Base-by-base conservation (phyloP, 2,797 vertebrate genomes). In the Melopsittacus undulatus region DNA sequence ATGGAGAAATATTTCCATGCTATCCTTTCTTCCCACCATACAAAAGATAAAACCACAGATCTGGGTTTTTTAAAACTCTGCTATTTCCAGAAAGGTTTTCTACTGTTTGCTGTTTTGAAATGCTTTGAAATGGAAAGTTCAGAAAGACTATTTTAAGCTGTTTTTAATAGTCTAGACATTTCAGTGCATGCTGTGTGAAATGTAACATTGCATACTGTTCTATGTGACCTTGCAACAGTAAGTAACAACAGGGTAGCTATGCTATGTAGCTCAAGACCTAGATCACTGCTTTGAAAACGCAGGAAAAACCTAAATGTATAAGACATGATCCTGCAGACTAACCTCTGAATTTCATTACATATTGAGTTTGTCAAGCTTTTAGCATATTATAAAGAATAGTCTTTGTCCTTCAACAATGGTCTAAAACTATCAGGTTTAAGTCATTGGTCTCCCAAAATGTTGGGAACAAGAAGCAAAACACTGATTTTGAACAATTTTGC, bases 401-500 rank as follows among this genome's bases (percentile, higher is more conserved):
- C 30, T 87, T 76, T 70, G 20, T 67, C 43, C 26, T 79, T 83
- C 36, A 83, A 42, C 24, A 77, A 32, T 10, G 3, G n/a, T 12
- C 8, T 36, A 18, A 80, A 86, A 51, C 38, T 26, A 5, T 4
- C 13, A 8, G 12, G 8, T 76, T 57, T 42, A 72, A 66, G 27
- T 70, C 4, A 69, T 32, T 83, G 9, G 5, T 38, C 5, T 66
- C 34, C 17, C 14, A 32, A 16, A 74, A 43, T 0, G 2, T 1
- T 52, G 15, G 13, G 10, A 42, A 38, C 1, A 3, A 38, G n/a
- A 70, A 34, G 4, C 3, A 66, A 66, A 75, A 62, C 52, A 30
- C 0, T 2, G 42, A 5, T 3, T 5, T 15, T 57, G 11, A 59
- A 40, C 0, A 2, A 34, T 45, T 68, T 75, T 89, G 3, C 16